Conservation (phyloP, 2,888 invertebrate species). For the Malacosoma neustria region DNA sequence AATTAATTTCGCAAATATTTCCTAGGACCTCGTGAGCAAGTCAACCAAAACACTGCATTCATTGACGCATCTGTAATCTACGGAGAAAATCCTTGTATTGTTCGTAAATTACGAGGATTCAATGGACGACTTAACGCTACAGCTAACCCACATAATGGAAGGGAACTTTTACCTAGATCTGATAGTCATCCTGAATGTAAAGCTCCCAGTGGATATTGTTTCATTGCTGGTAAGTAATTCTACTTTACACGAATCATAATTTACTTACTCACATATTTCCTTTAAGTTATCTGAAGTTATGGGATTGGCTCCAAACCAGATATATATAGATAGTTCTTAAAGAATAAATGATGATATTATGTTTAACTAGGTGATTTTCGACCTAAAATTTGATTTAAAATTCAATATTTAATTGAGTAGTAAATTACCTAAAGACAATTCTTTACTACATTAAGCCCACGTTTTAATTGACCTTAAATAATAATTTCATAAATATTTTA, state of each 20-base stretch:
- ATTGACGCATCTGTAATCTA: slow-evolving; percentile 92
- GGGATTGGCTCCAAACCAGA: too few relatives aligned
- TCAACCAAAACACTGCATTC: slow-evolving; percentile 95
- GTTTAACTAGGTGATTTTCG: too few relatives aligned
- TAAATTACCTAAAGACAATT: too few relatives aligned
- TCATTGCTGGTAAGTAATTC: slow-evolving; percentile 83
- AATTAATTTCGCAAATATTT: neutral
- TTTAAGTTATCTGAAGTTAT: too few relatives aligned
- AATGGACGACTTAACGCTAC: slow-evolving; percentile 90
- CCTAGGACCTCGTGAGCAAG: slow-evolving; percentile 90
- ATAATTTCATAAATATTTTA: too few relatives aligned
- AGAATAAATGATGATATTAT: too few relatives aligned
- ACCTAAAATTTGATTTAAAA: too few relatives aligned
- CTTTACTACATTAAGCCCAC: neutral
- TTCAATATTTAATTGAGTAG: too few relatives aligned
- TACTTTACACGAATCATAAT: too few relatives aligned
- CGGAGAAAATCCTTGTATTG: slow-evolving; percentile 90
- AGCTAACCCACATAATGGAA: slow-evolving; percentile 80
- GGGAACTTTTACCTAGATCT: slow-evolving; percentile 86
- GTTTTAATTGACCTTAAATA: too few relatives aligned
- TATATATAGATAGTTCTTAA: too few relatives aligned
- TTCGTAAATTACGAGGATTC: slow-evolving; percentile 83
- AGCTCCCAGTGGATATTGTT: slow-evolving; percentile 88
- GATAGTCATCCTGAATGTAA: slow-evolving; percentile 91
- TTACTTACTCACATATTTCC: too few relatives aligned